phyloP scores from a whole-genome alignment of 2,888 invertebrate genomes.

The Liodrosophila aerea region DNA sequence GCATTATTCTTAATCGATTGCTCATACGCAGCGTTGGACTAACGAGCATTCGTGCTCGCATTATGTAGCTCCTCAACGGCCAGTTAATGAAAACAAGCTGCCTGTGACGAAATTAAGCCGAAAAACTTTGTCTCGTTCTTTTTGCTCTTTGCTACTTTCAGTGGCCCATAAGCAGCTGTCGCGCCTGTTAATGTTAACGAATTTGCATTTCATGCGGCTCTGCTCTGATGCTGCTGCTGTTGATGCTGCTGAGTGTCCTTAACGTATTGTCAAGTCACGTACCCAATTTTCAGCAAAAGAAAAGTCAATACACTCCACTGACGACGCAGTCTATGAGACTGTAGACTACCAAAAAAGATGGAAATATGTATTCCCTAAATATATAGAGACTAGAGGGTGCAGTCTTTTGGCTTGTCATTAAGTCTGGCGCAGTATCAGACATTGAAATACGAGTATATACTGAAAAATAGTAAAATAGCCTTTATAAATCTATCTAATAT shows the following conservation, averaged over 20 bases:
- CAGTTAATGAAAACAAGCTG: slow-evolving; percentile 78
- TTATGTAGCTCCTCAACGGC: slow-evolving; percentile 53
- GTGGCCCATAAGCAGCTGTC: slow-evolving; percentile 36
- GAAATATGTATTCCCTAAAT: neutral
- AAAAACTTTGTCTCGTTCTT: slow-evolving; percentile 30
- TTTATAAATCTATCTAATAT: neutral
- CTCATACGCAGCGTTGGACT: slow-evolving; percentile 63
- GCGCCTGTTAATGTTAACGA: slow-evolving; percentile 66
- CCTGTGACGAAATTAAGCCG: slow-evolving; percentile 59
- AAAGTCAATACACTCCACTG: slow-evolving; percentile 69
- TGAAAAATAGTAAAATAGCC: no score
- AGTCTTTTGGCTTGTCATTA: slow-evolving; percentile 17
- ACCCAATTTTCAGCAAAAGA: slow-evolving; percentile 66
- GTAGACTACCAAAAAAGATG: slow-evolving; percentile 13
- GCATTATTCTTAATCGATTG: slow-evolving; percentile 73
- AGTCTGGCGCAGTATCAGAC: neutral
- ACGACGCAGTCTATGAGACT: slow-evolving; percentile 15
- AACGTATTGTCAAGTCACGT: slow-evolving; percentile 74
- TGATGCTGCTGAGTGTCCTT: slow-evolving; percentile 19
- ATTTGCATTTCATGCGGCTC: slow-evolving; percentile 73
- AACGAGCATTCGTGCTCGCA: slow-evolving; percentile 59
- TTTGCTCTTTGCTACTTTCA: slow-evolving; percentile 12
- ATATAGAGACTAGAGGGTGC: slow-evolving; percentile 15
- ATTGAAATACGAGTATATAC: slow-evolving; percentile 1
- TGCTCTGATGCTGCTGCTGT: slow-evolving; percentile 17